Base-by-base conservation (phyloP, 2,797 vertebrate genomes). In the Poecile montanus region DNA sequence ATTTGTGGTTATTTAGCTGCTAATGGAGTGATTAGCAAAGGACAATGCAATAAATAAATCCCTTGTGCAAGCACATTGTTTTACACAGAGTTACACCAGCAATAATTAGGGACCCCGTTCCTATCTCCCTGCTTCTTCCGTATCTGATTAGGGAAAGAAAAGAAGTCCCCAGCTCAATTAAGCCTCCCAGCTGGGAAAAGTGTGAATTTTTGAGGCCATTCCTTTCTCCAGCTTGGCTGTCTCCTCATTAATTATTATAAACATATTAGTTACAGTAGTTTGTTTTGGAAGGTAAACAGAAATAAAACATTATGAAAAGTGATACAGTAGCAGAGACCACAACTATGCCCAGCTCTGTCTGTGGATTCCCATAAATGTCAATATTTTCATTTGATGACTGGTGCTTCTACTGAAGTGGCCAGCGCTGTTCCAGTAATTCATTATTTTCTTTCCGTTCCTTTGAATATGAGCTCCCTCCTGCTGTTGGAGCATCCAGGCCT, bases 271-370 rank as follows among this genome's bases (percentile, higher is more conserved):
- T 94, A 86, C 83, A 94, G 80, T 65, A 85, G 93, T 93, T 97
- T 95, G 67, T 88, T 97, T 96, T 90, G 83, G 89, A 94, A 95
- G 93, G 88, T 94, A 96, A 96, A 96, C 85, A 96, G 79, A 86
- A 96, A 91, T 74, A 85, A 94, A 95, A 54, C 63, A 58, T 84
- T 75, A 67, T 90, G 92, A 94, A 82, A 96, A 94, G 74, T 44
- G 94, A 95, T 96, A 88, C 73, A 94, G 89, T 77, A 77, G n/a
- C 1, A 0, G 58, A 93, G 83, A 95, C 94, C 94, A 94, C 95
- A 95, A 50, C 65, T 92, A 91, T 93, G 78, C 70, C 86, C 77
- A 62, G 16, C 29, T 56, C 87, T 82, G 61, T 11, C 88, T 93
- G 91, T 83, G 89, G 81, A 84, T 96, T 87, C 94, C 84, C 93